phyloP scores from a whole-genome alignment of 2,113 vertebrate species.

The Clarias magur region DNA sequence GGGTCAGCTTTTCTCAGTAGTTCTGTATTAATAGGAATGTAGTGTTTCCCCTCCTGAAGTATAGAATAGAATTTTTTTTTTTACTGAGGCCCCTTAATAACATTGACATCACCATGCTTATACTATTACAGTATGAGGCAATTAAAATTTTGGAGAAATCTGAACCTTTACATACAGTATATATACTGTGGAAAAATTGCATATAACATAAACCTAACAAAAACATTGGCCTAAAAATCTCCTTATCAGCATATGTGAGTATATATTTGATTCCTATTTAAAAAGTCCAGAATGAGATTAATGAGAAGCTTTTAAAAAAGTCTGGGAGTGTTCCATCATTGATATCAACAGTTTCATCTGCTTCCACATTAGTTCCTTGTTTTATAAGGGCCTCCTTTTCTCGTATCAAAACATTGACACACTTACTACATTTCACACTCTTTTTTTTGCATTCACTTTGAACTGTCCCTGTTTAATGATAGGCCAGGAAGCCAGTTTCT shows the following conservation, averaged over 20 bases:
- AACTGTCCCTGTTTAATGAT: conserved; percentile 6
- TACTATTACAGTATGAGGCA: conserved; percentile 21
- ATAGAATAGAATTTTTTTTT: conserved; percentile 42
- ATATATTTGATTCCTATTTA: conserved; percentile 6
- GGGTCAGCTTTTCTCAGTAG: conserved; percentile 75
- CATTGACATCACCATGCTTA: conserved; percentile 39
- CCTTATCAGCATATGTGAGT: not conserved
- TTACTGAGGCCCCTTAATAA: conserved; percentile 16
- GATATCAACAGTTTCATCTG: not conserved
- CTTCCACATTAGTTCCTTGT: not conserved
- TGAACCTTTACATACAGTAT: not conserved
- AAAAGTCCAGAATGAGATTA: not conserved
- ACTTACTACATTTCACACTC: not conserved
- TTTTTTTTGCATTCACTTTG: not conserved
- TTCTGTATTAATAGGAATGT: conserved; percentile 90
- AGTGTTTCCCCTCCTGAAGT: conserved; percentile 89
- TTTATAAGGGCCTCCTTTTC: not conserved
- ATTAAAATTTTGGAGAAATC: conserved; percentile 28
- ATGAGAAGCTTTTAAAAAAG: not conserved
- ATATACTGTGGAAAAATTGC: not conserved
- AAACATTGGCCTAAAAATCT: conserved; percentile 4
- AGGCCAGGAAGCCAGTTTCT: not conserved
- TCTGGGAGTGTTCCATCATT: not conserved
- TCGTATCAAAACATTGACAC: not conserved
- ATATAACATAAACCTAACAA: not conserved